These are phyloP conservation scores for Nycticorax nycticorax DNA, from an alignment of 2,113 vertebrate genomes.

Conservation along the genomic window DNA sequence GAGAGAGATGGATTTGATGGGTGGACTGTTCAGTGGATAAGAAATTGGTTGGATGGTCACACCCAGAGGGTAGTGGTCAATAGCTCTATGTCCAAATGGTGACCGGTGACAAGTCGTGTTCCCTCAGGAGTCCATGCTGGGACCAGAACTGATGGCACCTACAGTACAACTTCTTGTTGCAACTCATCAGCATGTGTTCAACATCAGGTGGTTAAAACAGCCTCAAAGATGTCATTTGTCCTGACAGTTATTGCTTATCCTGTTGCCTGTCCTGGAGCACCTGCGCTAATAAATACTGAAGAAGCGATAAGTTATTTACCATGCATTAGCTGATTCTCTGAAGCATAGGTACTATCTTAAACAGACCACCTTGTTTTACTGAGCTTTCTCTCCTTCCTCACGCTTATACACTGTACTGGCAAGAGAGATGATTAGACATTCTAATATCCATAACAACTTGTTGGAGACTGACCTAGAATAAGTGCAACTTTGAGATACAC, in stretches of 20 bases:
- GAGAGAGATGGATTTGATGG: too few species aligned
- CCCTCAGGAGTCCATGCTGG: too few species aligned
- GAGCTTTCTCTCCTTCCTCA: not conserved
- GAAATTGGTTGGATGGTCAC: too few species aligned
- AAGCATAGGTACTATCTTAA: not conserved
- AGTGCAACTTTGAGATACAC: not conserved
- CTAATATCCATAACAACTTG: not conserved
- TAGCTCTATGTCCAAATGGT: too few species aligned
- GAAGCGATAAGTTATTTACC: not conserved
- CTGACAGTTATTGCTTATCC: not conserved
- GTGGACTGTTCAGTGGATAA: too few species aligned
- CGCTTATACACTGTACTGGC: not conserved
- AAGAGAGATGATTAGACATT: not conserved
- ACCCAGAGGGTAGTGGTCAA: too few species aligned
- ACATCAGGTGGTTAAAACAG: not conserved
- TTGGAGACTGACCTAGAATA: not conserved
- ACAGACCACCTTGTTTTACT: not conserved
- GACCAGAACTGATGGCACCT: not conserved
- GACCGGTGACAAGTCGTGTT: too few species aligned
- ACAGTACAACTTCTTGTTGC: not conserved
- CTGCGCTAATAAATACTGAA: not conserved
- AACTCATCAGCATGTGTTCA: not conserved
- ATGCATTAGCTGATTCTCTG: not conserved
- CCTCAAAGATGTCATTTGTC: not conserved
- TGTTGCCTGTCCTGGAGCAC: not conserved